These are phyloP conservation scores for Archips xylosteana DNA, from an alignment of 2,888 invertebrate genomes.

Conservation along the genomic window DNA sequence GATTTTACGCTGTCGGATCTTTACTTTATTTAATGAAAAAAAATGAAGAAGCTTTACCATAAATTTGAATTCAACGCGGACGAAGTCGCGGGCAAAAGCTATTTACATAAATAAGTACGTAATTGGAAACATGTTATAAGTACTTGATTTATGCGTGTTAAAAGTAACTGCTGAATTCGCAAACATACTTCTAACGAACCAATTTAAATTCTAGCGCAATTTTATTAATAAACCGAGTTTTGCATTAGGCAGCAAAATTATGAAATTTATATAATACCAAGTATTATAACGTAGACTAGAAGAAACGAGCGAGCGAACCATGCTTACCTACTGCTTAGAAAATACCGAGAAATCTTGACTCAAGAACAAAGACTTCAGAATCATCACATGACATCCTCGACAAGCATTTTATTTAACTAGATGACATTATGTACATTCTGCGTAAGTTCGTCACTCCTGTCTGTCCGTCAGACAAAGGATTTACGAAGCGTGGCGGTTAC, in stretches of 20 bases:
- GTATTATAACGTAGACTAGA: background rate
- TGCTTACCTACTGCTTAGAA: conserved; percentile 1
- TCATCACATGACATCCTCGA: conserved; percentile 20
- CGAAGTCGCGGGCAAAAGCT: background rate
- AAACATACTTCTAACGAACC: background rate
- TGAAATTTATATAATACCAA: background rate
- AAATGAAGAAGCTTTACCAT: too few species aligned
- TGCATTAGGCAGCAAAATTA: background rate
- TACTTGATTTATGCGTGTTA: background rate
- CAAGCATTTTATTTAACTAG: conserved; percentile 18
- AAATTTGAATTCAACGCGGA: too few species aligned
- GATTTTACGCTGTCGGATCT: too few species aligned
- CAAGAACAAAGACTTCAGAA: conserved; percentile 27
- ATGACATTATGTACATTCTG: conserved; percentile 7
- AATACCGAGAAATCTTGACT: conserved; percentile 7
- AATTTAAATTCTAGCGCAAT: background rate
- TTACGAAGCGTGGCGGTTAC: background rate
- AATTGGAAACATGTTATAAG: background rate
- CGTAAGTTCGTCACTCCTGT: conserved; percentile 15
- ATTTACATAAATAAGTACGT: background rate
- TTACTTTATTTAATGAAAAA: too few species aligned
- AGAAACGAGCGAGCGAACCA: background rate
- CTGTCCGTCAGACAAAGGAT: conserved; percentile 26
- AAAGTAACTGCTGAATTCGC: background rate
- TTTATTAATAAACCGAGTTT: too few species aligned